Conservation (phyloP, 2,113 vertebrate species). For the Macaca fascicularis region T2T-MFA8v1.1 NC_088386.1:58913501-58914000, state of each 20-base stretch:
- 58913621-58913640: not conserved
- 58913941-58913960: not conserved
- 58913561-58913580: not conserved
- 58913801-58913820: not conserved
- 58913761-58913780: not conserved
- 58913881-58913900: constrained; percentile 11
- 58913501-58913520: no score
- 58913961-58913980: not conserved
- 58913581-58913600: constrained; percentile 30
- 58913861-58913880: not conserved
- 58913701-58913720: not conserved
- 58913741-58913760: not conserved
- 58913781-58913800: not conserved
- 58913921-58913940: not conserved
- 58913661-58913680: not conserved
- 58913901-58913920: not conserved
- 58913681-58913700: constrained; percentile 34
- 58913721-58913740: not conserved
- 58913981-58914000: not conserved
- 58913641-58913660: not conserved
- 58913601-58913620: not conserved
- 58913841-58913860: not conserved
- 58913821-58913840: not conserved
- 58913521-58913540: no score
- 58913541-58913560: not conserved